Base-by-base conservation (phyloP, 2,113 vertebrate genomes). In the Hemibagrus wyckioides region DNA sequence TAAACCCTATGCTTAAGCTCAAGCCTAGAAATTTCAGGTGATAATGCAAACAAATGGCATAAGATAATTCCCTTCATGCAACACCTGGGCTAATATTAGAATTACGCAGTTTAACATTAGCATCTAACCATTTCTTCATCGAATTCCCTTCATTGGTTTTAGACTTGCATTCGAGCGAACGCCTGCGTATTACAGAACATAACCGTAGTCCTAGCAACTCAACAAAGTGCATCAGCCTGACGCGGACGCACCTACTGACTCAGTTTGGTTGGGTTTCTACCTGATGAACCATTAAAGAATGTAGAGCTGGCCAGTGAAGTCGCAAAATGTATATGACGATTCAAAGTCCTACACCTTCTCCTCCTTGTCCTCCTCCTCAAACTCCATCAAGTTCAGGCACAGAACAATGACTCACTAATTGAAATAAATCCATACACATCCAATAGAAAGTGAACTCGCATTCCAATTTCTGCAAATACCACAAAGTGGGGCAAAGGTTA, bases 311-410 rank as follows among this genome's bases (percentile, higher is more conserved):
- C 25, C 13, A 56, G 52, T 65, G 39, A 77, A 63, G 71, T 63
- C 69, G n/a, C 14, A 30, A 63, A 73, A 73, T 28, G 28, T 50
- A 61, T 30, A 23, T 7, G 17, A 76, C n/a, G n/a, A n/a, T n/a
- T n/a, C n/a, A n/a, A n/a, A n/a, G n/a, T 61, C 19, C 56, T 25
- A 33, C 82, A 39, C 13, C 15, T 44, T 14, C 36, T 41, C 23
- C 10, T 50, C 21, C 9, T n/a, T 23, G 13, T 52, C 50, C 73
- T 50, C 30, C 41, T 63, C 6, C 23, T 44, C 50, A 77, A 44
- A 82, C 65, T 82, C 8, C n/a, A 44, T 82, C 80, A 87, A 67
- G 86, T 87, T 67, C 71, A 77, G 81, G 56, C 67, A 87, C 30
- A 83, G 81, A 79, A 65, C 23, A 19, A 25, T 87, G 84, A 88